A percentile compares a stretch with the other conserved stretches of the same genome.
Evolutionary conservation across 2,888 invertebrate species (phyloP).

Genomic region (Colletes collaris): DNA sequence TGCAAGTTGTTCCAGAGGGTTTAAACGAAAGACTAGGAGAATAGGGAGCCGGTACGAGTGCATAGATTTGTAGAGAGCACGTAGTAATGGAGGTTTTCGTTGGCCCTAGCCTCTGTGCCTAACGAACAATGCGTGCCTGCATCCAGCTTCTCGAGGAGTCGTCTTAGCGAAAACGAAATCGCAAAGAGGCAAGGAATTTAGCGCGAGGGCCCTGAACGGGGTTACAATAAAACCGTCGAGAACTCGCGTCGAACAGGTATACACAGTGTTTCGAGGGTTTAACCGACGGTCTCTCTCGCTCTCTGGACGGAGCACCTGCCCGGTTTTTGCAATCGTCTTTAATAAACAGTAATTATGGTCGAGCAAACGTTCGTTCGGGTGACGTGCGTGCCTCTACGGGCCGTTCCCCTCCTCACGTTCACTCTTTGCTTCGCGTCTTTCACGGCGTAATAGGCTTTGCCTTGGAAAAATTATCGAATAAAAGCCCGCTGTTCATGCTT

Average conservation of each 20-base stretch:
- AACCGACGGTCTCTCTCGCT: conserved; percentile 42
- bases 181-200: conserved; percentile 56
- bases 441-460: conserved; percentile 48
- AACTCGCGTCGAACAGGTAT: conserved; percentile 33
- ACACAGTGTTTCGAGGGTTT: conserved; percentile 51
- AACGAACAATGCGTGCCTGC: conserved; percentile 9
- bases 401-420: neutral
- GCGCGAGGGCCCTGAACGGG: conserved; percentile 40
- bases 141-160: conserved; percentile 22
- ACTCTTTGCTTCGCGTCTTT: conserved; percentile 7
- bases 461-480: conserved; percentile 43
- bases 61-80: too few relatives aligned
- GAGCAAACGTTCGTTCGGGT: conserved; percentile 29
- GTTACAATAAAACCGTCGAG: conserved; percentile 51
- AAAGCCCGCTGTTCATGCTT: conserved; percentile 3
- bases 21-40: too few relatives aligned
- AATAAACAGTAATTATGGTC: conserved; percentile 74
- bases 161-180: conserved; percentile 41
- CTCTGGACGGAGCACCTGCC: conserved; percentile 66
- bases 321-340: conserved; percentile 73
- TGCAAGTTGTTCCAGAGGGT: too few relatives aligned
- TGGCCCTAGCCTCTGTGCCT: neutral
- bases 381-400: conserved; percentile 34
- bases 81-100: too few relatives aligned
- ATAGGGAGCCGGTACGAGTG: too few relatives aligned